Evolutionary conservation across 2,888 invertebrate species (phyloP).

Genomic region (Sinelater perroti): DNA sequence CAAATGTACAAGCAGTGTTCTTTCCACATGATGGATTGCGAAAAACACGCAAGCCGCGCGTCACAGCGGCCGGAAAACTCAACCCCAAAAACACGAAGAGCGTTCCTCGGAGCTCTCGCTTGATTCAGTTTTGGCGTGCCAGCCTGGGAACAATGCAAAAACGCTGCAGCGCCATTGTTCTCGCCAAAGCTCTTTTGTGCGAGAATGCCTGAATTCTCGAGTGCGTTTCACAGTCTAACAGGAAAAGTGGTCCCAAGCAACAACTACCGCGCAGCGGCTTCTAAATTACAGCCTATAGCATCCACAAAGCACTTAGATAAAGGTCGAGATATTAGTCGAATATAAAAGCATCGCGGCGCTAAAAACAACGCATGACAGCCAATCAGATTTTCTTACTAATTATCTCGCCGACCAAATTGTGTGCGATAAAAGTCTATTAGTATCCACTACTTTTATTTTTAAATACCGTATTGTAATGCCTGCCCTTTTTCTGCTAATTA

Average conservation of each 20-base stretch:
- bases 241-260: constrained; percentile 22
- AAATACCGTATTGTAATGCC: constrained; percentile 7
- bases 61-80: not conserved
- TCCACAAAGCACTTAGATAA: constrained; percentile 45
- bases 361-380: constrained; percentile 54
- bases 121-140: constrained; percentile 15
- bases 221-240: constrained; percentile 36
- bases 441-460: constrained; percentile 9
- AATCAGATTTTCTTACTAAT: constrained; percentile 51
- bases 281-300: constrained; percentile 42
- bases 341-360: constrained; percentile 52
- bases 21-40: not conserved
- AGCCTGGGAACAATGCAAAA: constrained; percentile 4
- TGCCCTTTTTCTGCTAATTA: constrained; percentile 7
- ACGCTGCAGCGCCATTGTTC: not conserved
- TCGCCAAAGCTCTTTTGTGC: not conserved
- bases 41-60: constrained; percentile 13
- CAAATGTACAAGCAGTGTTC: constrained; percentile 1
- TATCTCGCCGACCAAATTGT: constrained; percentile 48
- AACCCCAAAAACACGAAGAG: constrained; percentile 8
- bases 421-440: constrained; percentile 31
- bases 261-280: constrained; percentile 39
- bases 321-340: constrained; percentile 52
- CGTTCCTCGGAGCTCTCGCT: constrained; percentile 11
- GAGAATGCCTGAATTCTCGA: constrained; percentile 1